These are phyloP conservation scores for Drosophila tani DNA, from an alignment of 1,140 invertebrate genomes.

Conservation along the genomic window DNA sequence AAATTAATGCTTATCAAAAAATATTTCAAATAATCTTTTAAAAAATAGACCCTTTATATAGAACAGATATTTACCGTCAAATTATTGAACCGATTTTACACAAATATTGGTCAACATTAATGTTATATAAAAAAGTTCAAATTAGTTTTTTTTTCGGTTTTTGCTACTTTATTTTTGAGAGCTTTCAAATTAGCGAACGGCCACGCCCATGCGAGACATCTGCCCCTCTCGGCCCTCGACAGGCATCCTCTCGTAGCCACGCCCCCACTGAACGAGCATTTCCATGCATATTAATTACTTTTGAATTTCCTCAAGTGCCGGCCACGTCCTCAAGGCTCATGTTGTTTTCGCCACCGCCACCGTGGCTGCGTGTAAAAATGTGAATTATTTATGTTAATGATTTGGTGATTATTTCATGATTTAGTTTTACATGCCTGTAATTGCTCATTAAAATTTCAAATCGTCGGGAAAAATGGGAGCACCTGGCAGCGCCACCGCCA, in stretches of 20 bases:
- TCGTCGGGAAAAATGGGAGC: slow-evolving; percentile 32
- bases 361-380: slow-evolving; percentile 38
- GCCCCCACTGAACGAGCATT: slow-evolving; percentile 22
- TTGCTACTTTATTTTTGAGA: neutral
- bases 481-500: slow-evolving; percentile 9
- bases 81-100: too few species aligned
- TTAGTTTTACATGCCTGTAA: slow-evolving; percentile 68
- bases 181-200: slow-evolving; percentile 22
- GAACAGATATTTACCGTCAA: too few species aligned
- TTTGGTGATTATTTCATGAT: slow-evolving; percentile 68
- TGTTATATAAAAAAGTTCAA: neutral
- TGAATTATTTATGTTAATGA: slow-evolving; percentile 75
- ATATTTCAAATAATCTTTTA: too few species aligned
- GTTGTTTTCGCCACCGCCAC: slow-evolving; percentile 22
- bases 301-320: slow-evolving; percentile 35
- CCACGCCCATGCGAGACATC: slow-evolving; percentile 30
- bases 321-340: slow-evolving; percentile 33
- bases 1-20: too few species aligned
- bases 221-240: neutral
- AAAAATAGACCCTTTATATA: too few species aligned
- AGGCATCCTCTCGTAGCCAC: neutral
- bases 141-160: slow-evolving; percentile 2
- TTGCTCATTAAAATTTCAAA: slow-evolving; percentile 73
- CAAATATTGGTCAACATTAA: neutral
- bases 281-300: slow-evolving; percentile 74